Evolutionary conservation across 2,888 invertebrate genomes (phyloP).

Genomic region (Apeira syringaria): DNA sequence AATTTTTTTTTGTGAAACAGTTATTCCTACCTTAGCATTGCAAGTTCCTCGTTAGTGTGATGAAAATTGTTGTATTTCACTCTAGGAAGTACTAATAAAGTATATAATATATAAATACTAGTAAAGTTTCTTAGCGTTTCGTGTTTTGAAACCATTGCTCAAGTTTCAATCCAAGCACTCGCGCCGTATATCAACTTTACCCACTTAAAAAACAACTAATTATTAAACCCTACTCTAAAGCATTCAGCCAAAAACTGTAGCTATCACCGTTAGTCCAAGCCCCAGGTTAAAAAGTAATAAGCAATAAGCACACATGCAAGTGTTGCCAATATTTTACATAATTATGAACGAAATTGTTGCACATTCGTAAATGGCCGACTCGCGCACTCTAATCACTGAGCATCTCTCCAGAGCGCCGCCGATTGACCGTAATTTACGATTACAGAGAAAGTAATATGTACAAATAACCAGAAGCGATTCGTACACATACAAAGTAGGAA

Average conservation of each 20-base stretch:
- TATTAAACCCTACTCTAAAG: constrained; percentile 39
- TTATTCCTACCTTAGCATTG: too few relatives aligned
- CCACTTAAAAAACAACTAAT: too few relatives aligned
- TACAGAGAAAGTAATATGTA: constrained; percentile 46
- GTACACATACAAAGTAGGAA: constrained; percentile 52
- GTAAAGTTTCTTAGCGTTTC: too few relatives aligned
- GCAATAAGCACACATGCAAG: constrained; percentile 66
- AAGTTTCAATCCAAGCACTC: too few relatives aligned
- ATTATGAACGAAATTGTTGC: constrained; percentile 67
- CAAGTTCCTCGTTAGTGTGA: too few relatives aligned
- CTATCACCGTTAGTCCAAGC: constrained; percentile 63
- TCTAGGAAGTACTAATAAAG: too few relatives aligned
- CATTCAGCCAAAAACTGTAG: constrained; percentile 40
- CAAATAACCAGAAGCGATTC: constrained; percentile 43
- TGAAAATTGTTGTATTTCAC: too few relatives aligned
- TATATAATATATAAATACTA: too few relatives aligned
- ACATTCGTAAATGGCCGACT: constrained; percentile 59
- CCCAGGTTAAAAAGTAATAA: constrained; percentile 67
- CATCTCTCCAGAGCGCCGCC: constrained; percentile 47
- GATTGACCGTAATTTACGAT: constrained; percentile 48
- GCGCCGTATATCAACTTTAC: too few relatives aligned
- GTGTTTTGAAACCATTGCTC: too few relatives aligned
- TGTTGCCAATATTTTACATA: constrained; percentile 66
- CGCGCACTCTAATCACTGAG: constrained; percentile 48
- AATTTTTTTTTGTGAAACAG: too few relatives aligned